Percentiles rank a stretch among this genome's conserved stretches.
phyloP scores from a whole-genome alignment of 2,888 invertebrate species.

The Sussaba pulchella region DNA sequence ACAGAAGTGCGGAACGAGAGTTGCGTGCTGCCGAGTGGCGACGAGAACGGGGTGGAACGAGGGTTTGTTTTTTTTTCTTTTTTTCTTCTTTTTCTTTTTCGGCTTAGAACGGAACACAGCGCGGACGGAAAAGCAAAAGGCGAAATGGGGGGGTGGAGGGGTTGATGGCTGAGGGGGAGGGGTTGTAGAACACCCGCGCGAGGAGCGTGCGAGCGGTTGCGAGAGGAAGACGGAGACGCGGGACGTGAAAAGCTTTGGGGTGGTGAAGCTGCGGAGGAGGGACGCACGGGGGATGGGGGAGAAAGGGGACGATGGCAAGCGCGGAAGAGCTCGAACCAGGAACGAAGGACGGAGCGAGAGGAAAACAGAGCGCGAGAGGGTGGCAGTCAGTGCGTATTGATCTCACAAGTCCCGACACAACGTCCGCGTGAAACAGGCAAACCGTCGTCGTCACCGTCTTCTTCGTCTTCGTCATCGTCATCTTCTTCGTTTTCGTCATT shows the following conservation, averaged over 20 bases:
- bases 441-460: slow-evolving; percentile 54
- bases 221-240: background rate
- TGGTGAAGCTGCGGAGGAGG: too few relatives aligned
- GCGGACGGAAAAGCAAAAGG: background rate
- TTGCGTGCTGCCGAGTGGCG: background rate
- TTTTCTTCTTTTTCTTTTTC: too few relatives aligned
- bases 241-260: too few relatives aligned
- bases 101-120: slow-evolving; percentile 15
- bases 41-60: slow-evolving; percentile 9
- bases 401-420: slow-evolving; percentile 74
- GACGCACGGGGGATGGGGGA: background rate
- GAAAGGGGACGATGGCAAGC: slow-evolving; percentile 25
- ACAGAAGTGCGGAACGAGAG: background rate
- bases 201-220: slow-evolving; percentile 36
- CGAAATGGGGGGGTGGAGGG: slow-evolving; percentile 3
- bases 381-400: slow-evolving; percentile 77
- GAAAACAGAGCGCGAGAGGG: slow-evolving; percentile 59
- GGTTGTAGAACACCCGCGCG: slow-evolving; percentile 31
- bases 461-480: slow-evolving; percentile 50
- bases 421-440: slow-evolving; percentile 75
- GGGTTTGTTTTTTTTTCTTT: too few relatives aligned
- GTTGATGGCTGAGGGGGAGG: background rate
- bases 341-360: slow-evolving; percentile 44
- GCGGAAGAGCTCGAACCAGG: slow-evolving; percentile 58
- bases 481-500: background rate